Conservation (phyloP, 2,113 vertebrate genomes). For the Eptesicus fuscus region DNA sequence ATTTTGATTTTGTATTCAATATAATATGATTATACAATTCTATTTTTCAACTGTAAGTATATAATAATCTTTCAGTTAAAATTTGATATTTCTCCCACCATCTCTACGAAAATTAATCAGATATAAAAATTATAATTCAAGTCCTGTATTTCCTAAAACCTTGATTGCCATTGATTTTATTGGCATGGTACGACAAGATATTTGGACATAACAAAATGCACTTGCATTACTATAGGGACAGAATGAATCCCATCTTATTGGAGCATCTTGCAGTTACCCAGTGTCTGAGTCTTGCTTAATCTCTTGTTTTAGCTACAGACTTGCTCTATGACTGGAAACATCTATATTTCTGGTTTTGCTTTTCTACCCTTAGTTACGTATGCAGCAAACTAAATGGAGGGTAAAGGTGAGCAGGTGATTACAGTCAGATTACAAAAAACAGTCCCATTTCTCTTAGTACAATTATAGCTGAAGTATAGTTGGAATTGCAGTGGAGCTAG, state of each 20-base stretch:
- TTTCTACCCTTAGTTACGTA: neutral
- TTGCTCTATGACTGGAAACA: neutral
- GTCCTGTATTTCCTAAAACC: neutral
- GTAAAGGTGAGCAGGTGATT: no score
- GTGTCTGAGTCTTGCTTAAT: neutral
- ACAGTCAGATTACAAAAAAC: no score
- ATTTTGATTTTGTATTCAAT: conserved; percentile 45
- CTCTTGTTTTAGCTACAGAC: neutral
- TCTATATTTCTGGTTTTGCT: neutral
- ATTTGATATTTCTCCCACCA: neutral
- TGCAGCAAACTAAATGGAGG: no score
- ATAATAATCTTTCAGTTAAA: neutral
- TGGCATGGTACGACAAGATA: neutral
- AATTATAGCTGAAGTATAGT: no score
- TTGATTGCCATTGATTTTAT: neutral
- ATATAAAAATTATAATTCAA: neutral
- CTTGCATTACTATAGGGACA: neutral
- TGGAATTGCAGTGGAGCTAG: no score
- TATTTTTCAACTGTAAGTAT: conserved; percentile 24
- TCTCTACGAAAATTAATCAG: neutral
- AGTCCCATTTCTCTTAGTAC: no score
- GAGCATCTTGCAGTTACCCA: neutral
- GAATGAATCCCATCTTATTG: neutral
- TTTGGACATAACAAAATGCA: neutral
- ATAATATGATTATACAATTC: neutral